Evolutionary conservation across 2,113 vertebrate genomes (phyloP).

Genomic region (Edolisoma coerulescens): DNA sequence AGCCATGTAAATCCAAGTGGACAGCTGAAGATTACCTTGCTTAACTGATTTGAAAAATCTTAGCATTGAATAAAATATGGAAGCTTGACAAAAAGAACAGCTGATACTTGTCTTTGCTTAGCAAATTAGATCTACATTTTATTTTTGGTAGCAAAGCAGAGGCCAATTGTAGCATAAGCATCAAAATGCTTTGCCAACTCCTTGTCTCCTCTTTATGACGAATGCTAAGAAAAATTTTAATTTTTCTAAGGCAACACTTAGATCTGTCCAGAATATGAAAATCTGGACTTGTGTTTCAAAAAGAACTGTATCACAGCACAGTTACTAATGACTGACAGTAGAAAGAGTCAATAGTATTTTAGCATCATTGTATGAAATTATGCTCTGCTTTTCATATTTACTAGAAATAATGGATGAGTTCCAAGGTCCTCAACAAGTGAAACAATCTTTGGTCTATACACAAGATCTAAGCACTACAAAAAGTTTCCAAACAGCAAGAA

Average conservation of each 20-base stretch:
- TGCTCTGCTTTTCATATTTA: background rate
- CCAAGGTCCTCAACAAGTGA: background rate
- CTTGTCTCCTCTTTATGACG: background rate
- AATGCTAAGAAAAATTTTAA: background rate
- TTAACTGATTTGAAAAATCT: conserved; percentile 8
- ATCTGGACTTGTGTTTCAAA: background rate
- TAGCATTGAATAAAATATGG: conserved; percentile 8
- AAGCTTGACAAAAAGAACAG: conserved; percentile 42
- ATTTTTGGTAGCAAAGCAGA: conserved; percentile 43
- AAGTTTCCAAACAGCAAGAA: background rate
- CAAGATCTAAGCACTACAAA: background rate
- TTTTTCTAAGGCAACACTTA: background rate
- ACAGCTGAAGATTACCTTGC: conserved; percentile 36
- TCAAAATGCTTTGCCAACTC: conserved; percentile 10
- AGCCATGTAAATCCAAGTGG: conserved; percentile 2
- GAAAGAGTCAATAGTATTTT: background rate
- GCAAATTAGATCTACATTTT: conserved; percentile 13
- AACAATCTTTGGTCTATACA: background rate
- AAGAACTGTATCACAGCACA: background rate
- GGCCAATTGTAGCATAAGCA: conserved; percentile 28
- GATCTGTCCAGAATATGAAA: background rate
- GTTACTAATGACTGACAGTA: background rate
- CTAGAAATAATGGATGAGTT: background rate
- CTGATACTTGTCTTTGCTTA: conserved; percentile 37
- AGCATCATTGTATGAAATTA: background rate